phyloP scores from a whole-genome alignment of 2,113 vertebrate genomes.

The Emydocephalus ijimae region DNA sequence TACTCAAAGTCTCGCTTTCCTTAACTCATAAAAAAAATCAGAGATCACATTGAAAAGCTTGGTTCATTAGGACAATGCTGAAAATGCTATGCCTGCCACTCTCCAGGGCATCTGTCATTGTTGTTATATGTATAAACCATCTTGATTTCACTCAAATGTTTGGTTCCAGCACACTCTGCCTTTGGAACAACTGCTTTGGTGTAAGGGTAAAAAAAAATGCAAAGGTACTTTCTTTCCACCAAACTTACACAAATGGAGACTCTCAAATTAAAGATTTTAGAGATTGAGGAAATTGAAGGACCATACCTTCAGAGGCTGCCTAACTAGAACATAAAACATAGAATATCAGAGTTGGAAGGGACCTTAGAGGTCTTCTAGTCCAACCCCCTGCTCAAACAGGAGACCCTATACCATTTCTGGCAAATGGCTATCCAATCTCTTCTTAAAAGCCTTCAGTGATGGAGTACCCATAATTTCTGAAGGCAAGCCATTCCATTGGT shows the following conservation, averaged over 20 bases:
- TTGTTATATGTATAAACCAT: too few relatives aligned
- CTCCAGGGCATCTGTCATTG: neutral
- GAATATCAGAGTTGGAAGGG: too few relatives aligned
- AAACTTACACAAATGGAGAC: neutral
- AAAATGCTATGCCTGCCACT: neutral
- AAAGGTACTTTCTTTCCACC: neutral
- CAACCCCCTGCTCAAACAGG: too few relatives aligned
- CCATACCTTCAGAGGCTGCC: neutral
- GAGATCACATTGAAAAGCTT: neutral
- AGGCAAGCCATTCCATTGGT: too few relatives aligned
- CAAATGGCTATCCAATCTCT: too few relatives aligned
- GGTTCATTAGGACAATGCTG: neutral
- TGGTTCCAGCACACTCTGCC: neutral
- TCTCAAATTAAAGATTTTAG: neutral
- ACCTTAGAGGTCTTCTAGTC: too few relatives aligned
- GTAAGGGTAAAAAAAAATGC: neutral
- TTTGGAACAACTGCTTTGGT: neutral
- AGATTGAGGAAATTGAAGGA: neutral
- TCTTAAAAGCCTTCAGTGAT: too few relatives aligned
- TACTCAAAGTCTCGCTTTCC: neutral
- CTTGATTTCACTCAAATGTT: neutral
- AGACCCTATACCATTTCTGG: too few relatives aligned
- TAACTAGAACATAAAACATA: neutral
- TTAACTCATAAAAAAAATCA: neutral
- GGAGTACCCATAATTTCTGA: too few relatives aligned